Base-by-base conservation (phyloP, 2,888 invertebrate genomes). In the Molanna angustata region DNA sequence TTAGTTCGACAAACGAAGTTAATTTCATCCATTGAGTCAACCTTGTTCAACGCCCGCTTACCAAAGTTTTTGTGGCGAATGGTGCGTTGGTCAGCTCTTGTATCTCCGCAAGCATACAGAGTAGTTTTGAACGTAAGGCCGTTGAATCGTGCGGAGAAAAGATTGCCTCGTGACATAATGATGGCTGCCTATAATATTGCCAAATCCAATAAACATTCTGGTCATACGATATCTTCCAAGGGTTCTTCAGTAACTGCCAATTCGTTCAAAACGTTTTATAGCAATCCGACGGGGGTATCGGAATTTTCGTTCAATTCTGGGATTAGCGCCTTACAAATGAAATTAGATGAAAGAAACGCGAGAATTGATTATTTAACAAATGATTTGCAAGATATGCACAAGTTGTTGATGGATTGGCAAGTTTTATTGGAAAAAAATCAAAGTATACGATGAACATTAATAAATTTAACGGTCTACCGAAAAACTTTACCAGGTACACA, bases 21-120 rank as follows among this genome's bases (percentile, higher is more conserved):
- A n/a, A 90, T 91, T 57, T 88, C 88, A 1, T 90, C 90, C 65
- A 87, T 91, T 72, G 91, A 91, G 65, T 72, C 88, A 22, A 90
- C 90, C 0, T 67, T 91, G 27, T 90, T 90, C 60, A 85, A 89
- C 63, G 88, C 88, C 0, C 86, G 88, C 66, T 67, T 90, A 40
- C 90, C 90, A 0, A 83, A 85, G 62, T 86, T 86, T 69, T 64
- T 90, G 9, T 70, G 86, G 52, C 88, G 86, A 70, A 72, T 89
- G 35, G 67, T 91, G 7, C 86, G 88, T 64, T 86, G 88, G 65
- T 88, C 90, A 0, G 88, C 90, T 0, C 69, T 90, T 42, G 86
- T 90, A 0, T 85, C 90, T 0, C 90, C 90, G 0, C 87, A 88
- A 62, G 90, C 90, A 0, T 87, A 90, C 62, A 74, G 90, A 60